These are phyloP conservation scores for Salvelinus sp. DNA, from an alignment of 2,113 vertebrate species.

Conservation along the genomic window DNA sequence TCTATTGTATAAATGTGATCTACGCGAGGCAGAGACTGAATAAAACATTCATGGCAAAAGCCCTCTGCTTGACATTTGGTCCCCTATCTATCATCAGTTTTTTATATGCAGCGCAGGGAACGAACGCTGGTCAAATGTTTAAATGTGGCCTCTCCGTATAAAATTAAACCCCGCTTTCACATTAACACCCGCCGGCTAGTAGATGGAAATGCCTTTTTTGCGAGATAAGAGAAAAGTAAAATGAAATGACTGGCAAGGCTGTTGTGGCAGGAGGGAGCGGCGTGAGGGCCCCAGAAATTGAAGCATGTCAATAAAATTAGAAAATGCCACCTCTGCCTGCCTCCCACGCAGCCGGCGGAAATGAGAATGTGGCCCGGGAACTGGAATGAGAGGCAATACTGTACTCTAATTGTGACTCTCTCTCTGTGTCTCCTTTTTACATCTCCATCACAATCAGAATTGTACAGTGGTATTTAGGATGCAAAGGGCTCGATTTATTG, in stretches of 20 bases:
- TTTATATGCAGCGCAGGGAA: slow-evolving; percentile 66
- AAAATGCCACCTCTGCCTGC: slow-evolving; percentile 51
- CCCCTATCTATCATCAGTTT: slow-evolving; percentile 71
- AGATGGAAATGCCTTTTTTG: slow-evolving; percentile 70
- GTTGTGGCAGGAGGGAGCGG: slow-evolving; percentile 51
- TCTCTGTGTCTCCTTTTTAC: slow-evolving; percentile 52
- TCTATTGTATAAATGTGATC: slow-evolving; percentile 74
- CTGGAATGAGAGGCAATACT: slow-evolving; percentile 35
- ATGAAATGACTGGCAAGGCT: slow-evolving; percentile 70
- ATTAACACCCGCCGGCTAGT: slow-evolving; percentile 71
- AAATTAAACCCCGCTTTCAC: slow-evolving; percentile 70
- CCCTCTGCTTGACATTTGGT: slow-evolving; percentile 75
- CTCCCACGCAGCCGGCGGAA: slow-evolving; percentile 34
- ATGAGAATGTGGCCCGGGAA: slow-evolving; percentile 66
- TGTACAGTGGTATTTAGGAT: slow-evolving; percentile 33
- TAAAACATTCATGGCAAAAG: slow-evolving; percentile 75
- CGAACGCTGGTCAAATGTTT: slow-evolving; percentile 75
- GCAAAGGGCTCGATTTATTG: slow-evolving; percentile 51
- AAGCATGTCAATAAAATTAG: slow-evolving; percentile 76
- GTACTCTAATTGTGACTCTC: slow-evolving; percentile 49
- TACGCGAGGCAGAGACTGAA: slow-evolving; percentile 55
- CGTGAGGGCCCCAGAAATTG: slow-evolving; percentile 65
- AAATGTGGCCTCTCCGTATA: slow-evolving; percentile 70
- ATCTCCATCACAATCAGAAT: slow-evolving; percentile 33
- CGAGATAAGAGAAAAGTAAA: slow-evolving; percentile 77